phyloP scores from a whole-genome alignment of 2,113 vertebrate genomes.

The Seriola quinqueradiata region DNA sequence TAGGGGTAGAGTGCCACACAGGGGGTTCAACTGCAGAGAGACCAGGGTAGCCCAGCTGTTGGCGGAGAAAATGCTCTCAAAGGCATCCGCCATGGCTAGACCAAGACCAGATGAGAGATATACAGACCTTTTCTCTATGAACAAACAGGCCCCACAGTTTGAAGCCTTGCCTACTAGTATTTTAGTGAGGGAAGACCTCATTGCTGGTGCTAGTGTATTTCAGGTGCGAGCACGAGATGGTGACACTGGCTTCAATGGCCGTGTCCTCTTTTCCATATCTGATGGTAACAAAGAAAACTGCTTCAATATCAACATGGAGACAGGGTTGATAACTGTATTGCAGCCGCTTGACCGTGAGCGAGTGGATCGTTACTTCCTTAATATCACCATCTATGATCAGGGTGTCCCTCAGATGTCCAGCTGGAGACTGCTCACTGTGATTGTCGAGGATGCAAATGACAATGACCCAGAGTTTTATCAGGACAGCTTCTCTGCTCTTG shows the following conservation, averaged over 20 bases:
- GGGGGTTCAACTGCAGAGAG: constrained; percentile 92
- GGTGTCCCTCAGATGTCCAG: constrained; percentile 91
- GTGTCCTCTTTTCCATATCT: constrained; percentile 92
- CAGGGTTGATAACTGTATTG: constrained; percentile 89
- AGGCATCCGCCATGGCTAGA: constrained; percentile 89
- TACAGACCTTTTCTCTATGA: constrained; percentile 91
- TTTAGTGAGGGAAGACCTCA: constrained; percentile 91
- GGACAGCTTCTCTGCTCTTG: constrained; percentile 87
- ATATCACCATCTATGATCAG: constrained; percentile 96
- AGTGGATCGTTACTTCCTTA: constrained; percentile 92
- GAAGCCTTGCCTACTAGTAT: constrained; percentile 94
- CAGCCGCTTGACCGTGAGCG: constrained; percentile 93
- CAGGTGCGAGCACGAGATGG: constrained; percentile 92
- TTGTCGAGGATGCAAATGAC: constrained; percentile 95
- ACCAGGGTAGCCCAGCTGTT: constrained; percentile 93
- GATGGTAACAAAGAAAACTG: constrained; percentile 93
- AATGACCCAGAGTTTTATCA: constrained; percentile 92
- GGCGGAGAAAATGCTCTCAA: constrained; percentile 94
- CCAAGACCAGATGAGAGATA: constrained; percentile 87
- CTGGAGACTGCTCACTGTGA: constrained; percentile 92
- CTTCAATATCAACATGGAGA: constrained; percentile 94
- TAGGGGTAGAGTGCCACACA: constrained; percentile 89
- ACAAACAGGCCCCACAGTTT: constrained; percentile 94
- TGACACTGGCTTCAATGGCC: constrained; percentile 94
- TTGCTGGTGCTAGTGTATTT: constrained; percentile 88